Conservation (phyloP, 2,797 vertebrate genomes). For the Onychomys torridus region DNA sequence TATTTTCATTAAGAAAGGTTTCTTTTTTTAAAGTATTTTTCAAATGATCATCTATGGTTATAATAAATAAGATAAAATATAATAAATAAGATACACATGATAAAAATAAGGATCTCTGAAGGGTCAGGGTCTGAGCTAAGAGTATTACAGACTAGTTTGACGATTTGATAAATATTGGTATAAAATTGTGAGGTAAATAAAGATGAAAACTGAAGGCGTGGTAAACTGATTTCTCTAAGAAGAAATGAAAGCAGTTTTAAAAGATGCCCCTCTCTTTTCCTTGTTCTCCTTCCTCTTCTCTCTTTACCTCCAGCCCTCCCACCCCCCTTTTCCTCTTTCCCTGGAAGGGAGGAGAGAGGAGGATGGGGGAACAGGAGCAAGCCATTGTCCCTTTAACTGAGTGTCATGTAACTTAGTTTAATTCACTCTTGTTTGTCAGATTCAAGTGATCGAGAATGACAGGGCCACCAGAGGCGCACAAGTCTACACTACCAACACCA, state of each 20-base stretch:
- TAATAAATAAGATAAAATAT: background rate
- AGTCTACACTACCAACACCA: constrained; percentile 92
- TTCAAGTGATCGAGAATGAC: constrained; percentile 96
- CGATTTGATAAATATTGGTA: background rate
- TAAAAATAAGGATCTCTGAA: constrained; percentile 34
- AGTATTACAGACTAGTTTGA: background rate
- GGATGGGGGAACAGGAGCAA: background rate
- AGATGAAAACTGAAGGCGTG: background rate
- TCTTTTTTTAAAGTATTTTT: constrained; percentile 17
- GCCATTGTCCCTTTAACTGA: too few species aligned
- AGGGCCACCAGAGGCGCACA: constrained; percentile 90
- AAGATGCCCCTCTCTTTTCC: background rate
- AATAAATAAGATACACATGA: too few species aligned
- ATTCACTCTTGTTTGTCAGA: constrained; percentile 87
- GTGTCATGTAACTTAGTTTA: background rate
- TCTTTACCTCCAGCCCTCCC: background rate
- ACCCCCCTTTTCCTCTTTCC: background rate
- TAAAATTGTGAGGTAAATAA: background rate
- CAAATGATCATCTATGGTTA: background rate
- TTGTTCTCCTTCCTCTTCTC: background rate
- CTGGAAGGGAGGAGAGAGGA: background rate
- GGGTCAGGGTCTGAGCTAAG: background rate
- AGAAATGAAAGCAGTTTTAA: background rate
- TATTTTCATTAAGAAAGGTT: constrained; percentile 41
- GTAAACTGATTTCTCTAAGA: background rate